A percentile compares a stretch with the other conserved stretches of the same genome.
Evolutionary conservation across 2,797 vertebrate genomes (phyloP).

Genomic region (Denticeps clupeoides): DNA sequence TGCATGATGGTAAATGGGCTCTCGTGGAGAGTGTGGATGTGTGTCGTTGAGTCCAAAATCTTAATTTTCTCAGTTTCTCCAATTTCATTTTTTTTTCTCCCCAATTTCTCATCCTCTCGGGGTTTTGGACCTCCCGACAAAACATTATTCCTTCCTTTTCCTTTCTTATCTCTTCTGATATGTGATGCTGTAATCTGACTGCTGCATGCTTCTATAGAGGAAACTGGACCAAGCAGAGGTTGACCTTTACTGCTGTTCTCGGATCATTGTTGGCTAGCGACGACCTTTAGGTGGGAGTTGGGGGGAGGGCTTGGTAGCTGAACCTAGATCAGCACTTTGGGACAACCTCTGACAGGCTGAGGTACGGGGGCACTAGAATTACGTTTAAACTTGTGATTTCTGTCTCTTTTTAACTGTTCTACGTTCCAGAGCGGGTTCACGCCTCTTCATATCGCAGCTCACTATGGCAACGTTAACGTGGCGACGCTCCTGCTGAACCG

Average conservation of each 20-base stretch:
- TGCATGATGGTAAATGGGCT: slow-evolving; percentile 3
- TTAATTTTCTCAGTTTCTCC: too few relatives aligned
- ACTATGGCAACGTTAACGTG: slow-evolving; percentile 95
- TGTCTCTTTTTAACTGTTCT: too few relatives aligned
- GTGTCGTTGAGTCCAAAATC: slow-evolving; percentile 1
- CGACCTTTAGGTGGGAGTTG: too few relatives aligned
- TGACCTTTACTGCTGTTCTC: background rate
- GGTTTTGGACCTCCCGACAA: too few relatives aligned
- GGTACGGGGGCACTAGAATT: too few relatives aligned
- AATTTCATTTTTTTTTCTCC: background rate
- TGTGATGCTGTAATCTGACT: background rate
- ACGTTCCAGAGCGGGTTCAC: slow-evolving; percentile 89
- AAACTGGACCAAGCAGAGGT: background rate
- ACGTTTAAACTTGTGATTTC: background rate
- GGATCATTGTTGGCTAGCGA: background rate
- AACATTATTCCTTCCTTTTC: background rate
- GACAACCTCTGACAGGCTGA: background rate
- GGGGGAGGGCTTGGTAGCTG: background rate
- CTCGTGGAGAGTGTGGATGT: background rate
- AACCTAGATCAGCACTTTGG: background rate
- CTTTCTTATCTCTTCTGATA: background rate
- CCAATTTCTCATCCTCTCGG: background rate
- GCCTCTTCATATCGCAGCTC: slow-evolving; percentile 90
- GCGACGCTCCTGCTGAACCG: slow-evolving; percentile 90
- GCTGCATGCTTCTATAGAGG: background rate